A percentile compares a stretch with the other conserved stretches of the same genome.
These are phyloP conservation scores for Scartelaos histophorus DNA, from an alignment of 2,113 vertebrate species.

Conservation along the genomic window DNA sequence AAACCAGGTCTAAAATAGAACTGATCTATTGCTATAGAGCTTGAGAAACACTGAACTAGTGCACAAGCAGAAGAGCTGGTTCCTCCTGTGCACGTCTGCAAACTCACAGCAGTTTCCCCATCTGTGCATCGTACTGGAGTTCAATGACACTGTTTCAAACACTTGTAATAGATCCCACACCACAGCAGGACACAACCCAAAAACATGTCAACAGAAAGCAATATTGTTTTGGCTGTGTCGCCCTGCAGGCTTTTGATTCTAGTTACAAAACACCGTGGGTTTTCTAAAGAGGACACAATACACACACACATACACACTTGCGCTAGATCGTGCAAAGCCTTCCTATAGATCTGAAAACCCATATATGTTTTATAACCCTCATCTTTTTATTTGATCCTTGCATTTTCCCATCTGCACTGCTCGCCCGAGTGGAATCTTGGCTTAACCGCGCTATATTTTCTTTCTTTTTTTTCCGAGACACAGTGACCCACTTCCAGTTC, in stretches of 20 bases:
- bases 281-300: neutral
- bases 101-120: conserved; percentile 18
- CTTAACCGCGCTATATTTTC: conserved; percentile 40
- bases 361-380: neutral
- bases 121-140: conserved; percentile 18
- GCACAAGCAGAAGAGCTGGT: conserved; percentile 36
- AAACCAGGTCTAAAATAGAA: too few species aligned
- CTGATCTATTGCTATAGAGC: too few species aligned
- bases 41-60: too few species aligned
- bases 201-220: conserved; percentile 17
- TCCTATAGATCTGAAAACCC: neutral
- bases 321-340: neutral
- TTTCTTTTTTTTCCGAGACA: conserved; percentile 61
- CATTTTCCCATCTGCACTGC: conserved; percentile 34
- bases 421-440: conserved; percentile 41
- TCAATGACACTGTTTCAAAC: conserved; percentile 29
- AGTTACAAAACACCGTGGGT: neutral
- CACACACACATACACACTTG: neutral
- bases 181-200: conserved; percentile 9
- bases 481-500: conserved; percentile 74
- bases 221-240: neutral
- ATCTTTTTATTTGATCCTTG: conserved; percentile 1
- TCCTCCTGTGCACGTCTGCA: conserved; percentile 21
- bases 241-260: neutral
- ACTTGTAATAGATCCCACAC: neutral